Evolutionary conservation across 2,888 invertebrate genomes (phyloP).

Genomic region (Herminia tarsipennalis): DNA sequence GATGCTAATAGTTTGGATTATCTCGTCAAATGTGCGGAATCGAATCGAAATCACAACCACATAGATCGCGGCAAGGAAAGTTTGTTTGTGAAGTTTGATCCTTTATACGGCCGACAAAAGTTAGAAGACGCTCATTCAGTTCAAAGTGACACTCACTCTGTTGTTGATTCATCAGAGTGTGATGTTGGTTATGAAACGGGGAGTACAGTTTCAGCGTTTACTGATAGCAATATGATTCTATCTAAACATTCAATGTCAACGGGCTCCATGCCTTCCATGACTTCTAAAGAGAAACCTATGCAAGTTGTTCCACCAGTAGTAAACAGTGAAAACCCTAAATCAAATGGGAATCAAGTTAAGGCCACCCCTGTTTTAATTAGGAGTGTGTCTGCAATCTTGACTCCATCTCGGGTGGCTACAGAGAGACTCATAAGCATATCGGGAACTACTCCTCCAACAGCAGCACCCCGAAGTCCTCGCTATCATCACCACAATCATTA

Average conservation of each 20-base stretch:
- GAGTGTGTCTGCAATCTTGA: slow-evolving; percentile 76
- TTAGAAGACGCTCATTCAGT: slow-evolving; percentile 44
- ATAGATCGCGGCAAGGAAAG: slow-evolving; percentile 85
- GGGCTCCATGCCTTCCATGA: slow-evolving; percentile 52
- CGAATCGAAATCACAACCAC: slow-evolving; percentile 61
- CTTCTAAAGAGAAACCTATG: slow-evolving; percentile 69
- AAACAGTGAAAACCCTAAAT: slow-evolving; percentile 58
- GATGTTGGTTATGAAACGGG: slow-evolving; percentile 79
- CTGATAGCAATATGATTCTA: slow-evolving; percentile 55
- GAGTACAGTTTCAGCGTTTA: slow-evolving; percentile 66
- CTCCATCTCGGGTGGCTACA: slow-evolving; percentile 72
- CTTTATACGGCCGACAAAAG: slow-evolving; percentile 72
- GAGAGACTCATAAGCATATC: slow-evolving; percentile 74
- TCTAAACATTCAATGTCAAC: slow-evolving; percentile 64
- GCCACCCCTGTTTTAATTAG: slow-evolving; percentile 69
- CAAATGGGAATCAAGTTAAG: slow-evolving; percentile 39
- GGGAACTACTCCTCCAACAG: slow-evolving; percentile 70
- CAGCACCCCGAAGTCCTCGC: slow-evolving; percentile 69
- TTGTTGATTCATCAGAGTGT: slow-evolving; percentile 59
- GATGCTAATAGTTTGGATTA: slow-evolving; percentile 86
- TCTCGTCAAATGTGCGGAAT: slow-evolving; percentile 77
- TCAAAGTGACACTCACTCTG: slow-evolving; percentile 46
- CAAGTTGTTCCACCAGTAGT: slow-evolving; percentile 77
- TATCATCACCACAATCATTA: slow-evolving; percentile 29
- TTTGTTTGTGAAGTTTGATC: slow-evolving; percentile 88